A percentile compares a stretch with the other conserved stretches of the same genome.
Conservation (phyloP, 2,113 vertebrate genomes). For the Erpornis zantholeuca region DNA sequence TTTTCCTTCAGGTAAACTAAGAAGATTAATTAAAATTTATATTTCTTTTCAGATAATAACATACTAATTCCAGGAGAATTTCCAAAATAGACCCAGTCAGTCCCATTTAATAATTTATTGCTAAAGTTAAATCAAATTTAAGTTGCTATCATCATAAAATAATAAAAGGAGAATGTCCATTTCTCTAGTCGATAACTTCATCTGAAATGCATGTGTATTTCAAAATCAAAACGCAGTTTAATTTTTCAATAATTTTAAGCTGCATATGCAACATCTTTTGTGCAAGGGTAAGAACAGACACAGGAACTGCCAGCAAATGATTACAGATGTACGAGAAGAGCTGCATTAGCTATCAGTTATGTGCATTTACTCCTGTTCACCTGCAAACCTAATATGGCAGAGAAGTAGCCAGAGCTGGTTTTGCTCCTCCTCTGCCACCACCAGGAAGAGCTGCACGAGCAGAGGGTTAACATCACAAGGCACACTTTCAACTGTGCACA, state of each 20-base stretch:
- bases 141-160: background rate
- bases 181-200: background rate
- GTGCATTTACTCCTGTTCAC: background rate
- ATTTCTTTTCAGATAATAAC: background rate
- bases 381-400: background rate
- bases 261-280: background rate
- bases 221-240: background rate
- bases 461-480: background rate
- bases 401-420: background rate
- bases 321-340: background rate
- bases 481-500: background rate
- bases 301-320: background rate
- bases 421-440: background rate
- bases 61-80: background rate
- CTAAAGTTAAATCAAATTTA: background rate
- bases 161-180: background rate
- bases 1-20: background rate
- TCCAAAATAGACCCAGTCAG: background rate
- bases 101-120: background rate
- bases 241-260: background rate
- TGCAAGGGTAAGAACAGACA: background rate
- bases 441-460: background rate
- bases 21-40: background rate
- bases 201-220: background rate
- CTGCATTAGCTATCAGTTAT: background rate